Evolutionary conservation across 1,140 invertebrate species (phyloP).

Genomic region (Galleria mellonella): DNA sequence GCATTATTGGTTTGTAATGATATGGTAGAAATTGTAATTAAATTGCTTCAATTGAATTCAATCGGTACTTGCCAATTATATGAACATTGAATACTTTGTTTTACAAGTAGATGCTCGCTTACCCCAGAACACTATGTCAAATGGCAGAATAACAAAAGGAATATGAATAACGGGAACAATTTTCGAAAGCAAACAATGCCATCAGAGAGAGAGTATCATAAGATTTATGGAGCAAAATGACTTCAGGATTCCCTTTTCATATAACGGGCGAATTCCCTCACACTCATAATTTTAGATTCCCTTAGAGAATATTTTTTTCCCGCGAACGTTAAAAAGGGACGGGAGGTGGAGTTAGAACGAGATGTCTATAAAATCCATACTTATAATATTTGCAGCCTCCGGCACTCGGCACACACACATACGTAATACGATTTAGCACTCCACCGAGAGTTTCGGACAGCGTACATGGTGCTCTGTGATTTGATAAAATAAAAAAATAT

Average conservation of each 20-base stretch:
- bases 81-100: too few species aligned
- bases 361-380: slow-evolving; percentile 68
- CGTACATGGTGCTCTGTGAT: slow-evolving; percentile 30
- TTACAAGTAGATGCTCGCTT: too few species aligned
- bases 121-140: too few species aligned
- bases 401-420: slow-evolving; percentile 47
- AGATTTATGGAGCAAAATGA: slow-evolving; percentile 44
- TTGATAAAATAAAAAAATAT: too few species aligned
- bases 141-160: slow-evolving; percentile 1
- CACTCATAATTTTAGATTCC: slow-evolving; percentile 64
- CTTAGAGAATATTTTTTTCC: slow-evolving; percentile 60
- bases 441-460: slow-evolving; percentile 54
- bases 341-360: slow-evolving; percentile 33
- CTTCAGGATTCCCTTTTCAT: slow-evolving; percentile 45
- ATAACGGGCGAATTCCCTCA: slow-evolving; percentile 35
- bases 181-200: slow-evolving; percentile 25
- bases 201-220: slow-evolving; percentile 20
- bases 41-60: too few species aligned
- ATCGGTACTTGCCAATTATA: too few species aligned
- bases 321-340: slow-evolving; percentile 34
- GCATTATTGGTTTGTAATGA: too few species aligned
- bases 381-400: slow-evolving; percentile 71
- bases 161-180: slow-evolving; percentile 14
- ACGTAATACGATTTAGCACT: slow-evolving; percentile 50
- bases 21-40: too few species aligned